A percentile compares a stretch with the other conserved stretches of the same genome.
Evolutionary conservation across 2,888 invertebrate species (phyloP).

Genomic region (Drosophila peninsularis): DNA sequence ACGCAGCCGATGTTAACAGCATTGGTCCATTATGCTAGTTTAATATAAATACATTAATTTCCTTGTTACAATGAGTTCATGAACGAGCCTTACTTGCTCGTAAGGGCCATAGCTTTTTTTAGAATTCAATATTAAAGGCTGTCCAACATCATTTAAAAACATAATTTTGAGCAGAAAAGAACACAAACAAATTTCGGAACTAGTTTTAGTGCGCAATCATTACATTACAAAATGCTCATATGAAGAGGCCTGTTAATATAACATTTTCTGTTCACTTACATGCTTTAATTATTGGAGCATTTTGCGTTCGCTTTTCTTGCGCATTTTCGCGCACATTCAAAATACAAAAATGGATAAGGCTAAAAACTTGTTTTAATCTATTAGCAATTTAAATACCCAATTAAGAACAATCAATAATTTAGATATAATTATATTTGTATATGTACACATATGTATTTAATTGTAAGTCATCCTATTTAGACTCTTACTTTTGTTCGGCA

Average conservation of each 20-base stretch:
- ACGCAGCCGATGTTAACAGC: constrained; percentile 57
- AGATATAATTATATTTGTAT: constrained; percentile 10
- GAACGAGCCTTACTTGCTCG: constrained; percentile 40
- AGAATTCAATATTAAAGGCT: constrained; percentile 51
- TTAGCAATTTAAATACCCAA: neutral
- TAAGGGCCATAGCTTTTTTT: constrained; percentile 36
- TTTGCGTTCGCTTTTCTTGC: constrained; percentile 4
- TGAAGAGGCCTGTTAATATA: no score
- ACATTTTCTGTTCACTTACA: constrained; percentile 1
- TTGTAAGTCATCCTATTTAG: constrained; percentile 40
- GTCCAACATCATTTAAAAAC: constrained; percentile 64
- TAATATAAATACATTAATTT: neutral
- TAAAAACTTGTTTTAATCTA: neutral
- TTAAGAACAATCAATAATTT: constrained; percentile 3
- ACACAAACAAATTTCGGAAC: neutral
- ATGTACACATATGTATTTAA: constrained; percentile 40
- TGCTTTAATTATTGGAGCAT: neutral
- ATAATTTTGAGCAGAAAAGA: constrained; percentile 20
- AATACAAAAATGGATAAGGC: neutral
- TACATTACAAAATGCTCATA: neutral
- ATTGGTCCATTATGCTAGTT: constrained; percentile 54
- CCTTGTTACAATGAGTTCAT: neutral
- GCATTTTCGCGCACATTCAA: constrained; percentile 3
- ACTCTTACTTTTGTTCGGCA: constrained; percentile 31
- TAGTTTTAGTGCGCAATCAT: neutral